These are phyloP conservation scores for Dermolepida albohirtum DNA, from an alignment of 2,888 invertebrate genomes.

Conservation along the genomic window DNA sequence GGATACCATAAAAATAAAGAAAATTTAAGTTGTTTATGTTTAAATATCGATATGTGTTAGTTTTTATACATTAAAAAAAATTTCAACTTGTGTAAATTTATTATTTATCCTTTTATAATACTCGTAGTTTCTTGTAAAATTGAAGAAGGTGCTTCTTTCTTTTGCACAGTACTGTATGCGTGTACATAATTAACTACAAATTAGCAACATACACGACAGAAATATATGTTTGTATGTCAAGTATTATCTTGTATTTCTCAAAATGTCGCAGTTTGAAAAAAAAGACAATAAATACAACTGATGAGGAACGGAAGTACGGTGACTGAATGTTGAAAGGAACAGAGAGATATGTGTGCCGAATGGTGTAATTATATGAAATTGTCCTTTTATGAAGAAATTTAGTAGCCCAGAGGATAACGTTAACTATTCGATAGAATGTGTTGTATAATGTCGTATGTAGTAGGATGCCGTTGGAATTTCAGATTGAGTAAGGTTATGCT, in stretches of 20 bases:
- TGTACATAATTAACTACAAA: too few species aligned
- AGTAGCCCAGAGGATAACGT: slow-evolving; percentile 18
- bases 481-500: slow-evolving; percentile 13
- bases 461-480: slow-evolving; percentile 20
- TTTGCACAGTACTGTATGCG: too few species aligned
- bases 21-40: too few species aligned
- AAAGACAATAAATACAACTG: slow-evolving; percentile 9
- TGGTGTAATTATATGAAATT: slow-evolving; percentile 21
- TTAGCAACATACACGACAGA: not conserved
- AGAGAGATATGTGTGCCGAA: slow-evolving; percentile 21
- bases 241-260: slow-evolving; percentile 4
- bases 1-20: too few species aligned
- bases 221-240: not conserved
- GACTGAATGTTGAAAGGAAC: not conserved
- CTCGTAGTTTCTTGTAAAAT: too few species aligned
- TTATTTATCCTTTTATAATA: too few species aligned
- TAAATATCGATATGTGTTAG: too few species aligned
- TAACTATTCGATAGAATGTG: slow-evolving; percentile 1
- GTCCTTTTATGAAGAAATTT: slow-evolving; percentile 32
- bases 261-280: not conserved
- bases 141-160: too few species aligned
- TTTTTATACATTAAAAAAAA: too few species aligned
- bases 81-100: too few species aligned
- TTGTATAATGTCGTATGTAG: slow-evolving; percentile 11
- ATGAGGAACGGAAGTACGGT: not conserved